Percentiles rank a stretch among this genome's conserved stretches.
These are phyloP conservation scores for Haemorhous mexicanus DNA, from an alignment of 2,113 vertebrate species.

Conservation along the genomic window DNA sequence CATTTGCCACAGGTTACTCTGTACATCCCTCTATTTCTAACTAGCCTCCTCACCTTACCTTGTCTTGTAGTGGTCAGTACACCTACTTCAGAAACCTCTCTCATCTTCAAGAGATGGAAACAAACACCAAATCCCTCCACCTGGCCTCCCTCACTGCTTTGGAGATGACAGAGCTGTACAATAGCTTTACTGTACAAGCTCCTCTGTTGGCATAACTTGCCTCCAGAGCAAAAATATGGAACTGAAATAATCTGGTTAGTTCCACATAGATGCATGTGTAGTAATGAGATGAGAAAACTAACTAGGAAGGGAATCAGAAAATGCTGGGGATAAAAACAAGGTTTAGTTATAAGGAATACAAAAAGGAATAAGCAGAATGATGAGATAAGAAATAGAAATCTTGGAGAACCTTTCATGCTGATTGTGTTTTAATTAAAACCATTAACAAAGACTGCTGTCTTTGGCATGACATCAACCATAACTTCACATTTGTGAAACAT, in stretches of 20 bases:
- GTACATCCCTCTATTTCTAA: background rate
- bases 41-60: background rate
- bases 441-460: background rate
- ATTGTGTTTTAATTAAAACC: slow-evolving; percentile 30
- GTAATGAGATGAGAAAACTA: background rate
- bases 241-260: background rate
- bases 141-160: background rate
- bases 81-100: background rate
- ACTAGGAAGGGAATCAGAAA: background rate
- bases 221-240: background rate
- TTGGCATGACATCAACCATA: slow-evolving; percentile 13
- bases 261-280: background rate
- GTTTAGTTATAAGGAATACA: background rate
- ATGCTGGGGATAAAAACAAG: background rate
- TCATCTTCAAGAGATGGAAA: background rate
- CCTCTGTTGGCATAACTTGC: background rate
- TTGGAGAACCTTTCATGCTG: background rate
- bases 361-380: background rate
- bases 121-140: background rate
- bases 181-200: background rate
- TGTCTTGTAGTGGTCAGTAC: background rate
- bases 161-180: background rate
- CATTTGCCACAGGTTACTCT: background rate
- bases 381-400: background rate
- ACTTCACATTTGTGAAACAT: background rate